Evolutionary conservation across 1,140 invertebrate genomes (phyloP), one percentile per base, ranked within the genome.

Genomic region (Pomacea maculata): DNA sequence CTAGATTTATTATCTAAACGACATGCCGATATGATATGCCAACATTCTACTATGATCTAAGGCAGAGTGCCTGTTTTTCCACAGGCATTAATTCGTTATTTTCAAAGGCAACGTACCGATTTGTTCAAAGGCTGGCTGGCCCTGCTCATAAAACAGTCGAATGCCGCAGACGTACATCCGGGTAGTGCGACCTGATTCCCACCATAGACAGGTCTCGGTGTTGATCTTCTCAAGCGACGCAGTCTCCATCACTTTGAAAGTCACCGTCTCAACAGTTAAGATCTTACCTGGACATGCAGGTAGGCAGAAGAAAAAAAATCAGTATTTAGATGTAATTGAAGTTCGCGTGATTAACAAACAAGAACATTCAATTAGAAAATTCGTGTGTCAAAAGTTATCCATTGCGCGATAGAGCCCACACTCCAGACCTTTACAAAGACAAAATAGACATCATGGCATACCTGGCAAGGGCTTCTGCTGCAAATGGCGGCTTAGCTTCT

Each of bases 391-490:
- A 25, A 25, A 25, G 25, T 25, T 25, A 25, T 25, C 25, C 25
- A 25, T 25, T 25, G 25, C 25, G 25, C 25, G 25, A 25, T 25
- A 25, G 25, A 25, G 25, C 25, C 25, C 25, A 25, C 25, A 25
- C 25, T 25, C 25, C 25, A 25, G 25, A 25, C 25, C 25, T 25
- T 25, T 45, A 45, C 2, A 6, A 0, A 45, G 34, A 45, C 34
- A 45, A 45, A 45, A 45, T 1, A 6, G 34, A 45, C 34, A 45
- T 6, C 0, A 45, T 45, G 11, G 9, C 77, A 54, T 76, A 85
- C 86, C 86, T 61, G 86, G 82, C 17, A 86, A 52, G 29, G 86
- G 86, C 78, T 82, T 86, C 45, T 79, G 77, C 78, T 83, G 81
- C 29, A 86, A 75, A 57, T 85, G 85, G 61, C 82, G 82, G 72